Evolutionary conservation across 2,113 vertebrate genomes (phyloP).

Genomic region (Isurus oxyrinchus): DNA sequence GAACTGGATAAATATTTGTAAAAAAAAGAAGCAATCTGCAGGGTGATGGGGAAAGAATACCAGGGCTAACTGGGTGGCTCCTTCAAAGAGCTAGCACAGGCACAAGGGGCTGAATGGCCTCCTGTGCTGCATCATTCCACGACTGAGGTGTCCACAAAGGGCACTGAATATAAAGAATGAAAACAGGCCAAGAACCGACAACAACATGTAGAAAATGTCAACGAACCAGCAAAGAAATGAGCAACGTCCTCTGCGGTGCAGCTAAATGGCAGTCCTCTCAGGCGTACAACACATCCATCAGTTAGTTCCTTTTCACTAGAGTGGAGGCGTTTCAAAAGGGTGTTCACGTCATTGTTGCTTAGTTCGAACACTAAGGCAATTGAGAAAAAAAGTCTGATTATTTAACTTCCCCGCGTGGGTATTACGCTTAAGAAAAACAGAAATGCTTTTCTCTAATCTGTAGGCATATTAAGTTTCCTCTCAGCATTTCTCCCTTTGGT

Average conservation of each 20-base stretch:
- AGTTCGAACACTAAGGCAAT: constrained; percentile 68
- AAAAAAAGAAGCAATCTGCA: not conserved
- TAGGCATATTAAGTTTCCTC: not conserved
- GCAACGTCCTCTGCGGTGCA: constrained; percentile 66
- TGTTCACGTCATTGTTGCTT: constrained; percentile 70
- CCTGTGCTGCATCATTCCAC: not conserved
- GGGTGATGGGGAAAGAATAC: not conserved
- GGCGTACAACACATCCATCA: constrained; percentile 63
- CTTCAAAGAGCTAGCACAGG: not conserved
- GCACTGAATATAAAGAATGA: not conserved
- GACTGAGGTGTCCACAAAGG: not conserved
- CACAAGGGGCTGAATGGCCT: not conserved
- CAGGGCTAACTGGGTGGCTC: not conserved
- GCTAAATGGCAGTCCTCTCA: constrained; percentile 78
- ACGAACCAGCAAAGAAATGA: constrained; percentile 76
- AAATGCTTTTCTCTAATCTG: not conserved
- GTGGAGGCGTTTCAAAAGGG: constrained; percentile 60
- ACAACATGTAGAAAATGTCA: not conserved
- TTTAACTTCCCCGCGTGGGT: not conserved
- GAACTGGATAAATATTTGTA: not conserved
- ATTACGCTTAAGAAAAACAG: not conserved
- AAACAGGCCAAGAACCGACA: not conserved
- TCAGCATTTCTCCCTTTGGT: not conserved
- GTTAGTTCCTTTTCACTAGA: constrained; percentile 43
- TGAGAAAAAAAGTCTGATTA: not conserved